These are phyloP conservation scores for Drosophila histrio DNA, from an alignment of 2,888 invertebrate genomes.

Conservation along the genomic window DNA sequence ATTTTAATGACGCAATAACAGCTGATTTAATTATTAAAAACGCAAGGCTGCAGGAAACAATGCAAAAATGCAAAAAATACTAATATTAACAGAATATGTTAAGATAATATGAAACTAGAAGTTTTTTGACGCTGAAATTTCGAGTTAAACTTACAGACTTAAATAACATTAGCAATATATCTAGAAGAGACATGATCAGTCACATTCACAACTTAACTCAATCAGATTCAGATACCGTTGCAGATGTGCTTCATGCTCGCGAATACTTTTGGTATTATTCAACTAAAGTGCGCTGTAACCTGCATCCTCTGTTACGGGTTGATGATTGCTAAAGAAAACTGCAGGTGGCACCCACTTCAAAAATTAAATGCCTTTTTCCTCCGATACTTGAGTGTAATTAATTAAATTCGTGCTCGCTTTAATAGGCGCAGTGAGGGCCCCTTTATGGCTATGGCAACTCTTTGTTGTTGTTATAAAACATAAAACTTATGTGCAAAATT, in stretches of 20 bases:
- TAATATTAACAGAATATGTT: no score
- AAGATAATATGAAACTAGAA: no score
- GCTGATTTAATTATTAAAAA: no score
- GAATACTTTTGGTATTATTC: not conserved
- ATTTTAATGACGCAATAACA: no score
- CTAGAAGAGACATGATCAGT: no score
- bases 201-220: constrained; percentile 23
- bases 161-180: no score
- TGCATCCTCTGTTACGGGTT: constrained; percentile 17
- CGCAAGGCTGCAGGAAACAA: no score
- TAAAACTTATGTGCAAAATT: constrained; percentile 57
- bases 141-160: no score
- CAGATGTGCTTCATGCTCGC: not conserved
- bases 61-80: no score
- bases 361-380: constrained; percentile 76
- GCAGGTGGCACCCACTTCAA: constrained; percentile 61
- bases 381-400: constrained; percentile 76
- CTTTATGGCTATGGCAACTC: not conserved
- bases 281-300: constrained; percentile 44
- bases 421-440: constrained; percentile 1
- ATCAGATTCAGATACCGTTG: constrained; percentile 19
- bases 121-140: no score
- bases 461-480: constrained; percentile 41
- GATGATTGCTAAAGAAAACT: constrained; percentile 46
- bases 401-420: constrained; percentile 71